These are phyloP conservation scores for Sylvicola fuscatus DNA, from an alignment of 2,888 invertebrate species.

Conservation along the genomic window DNA sequence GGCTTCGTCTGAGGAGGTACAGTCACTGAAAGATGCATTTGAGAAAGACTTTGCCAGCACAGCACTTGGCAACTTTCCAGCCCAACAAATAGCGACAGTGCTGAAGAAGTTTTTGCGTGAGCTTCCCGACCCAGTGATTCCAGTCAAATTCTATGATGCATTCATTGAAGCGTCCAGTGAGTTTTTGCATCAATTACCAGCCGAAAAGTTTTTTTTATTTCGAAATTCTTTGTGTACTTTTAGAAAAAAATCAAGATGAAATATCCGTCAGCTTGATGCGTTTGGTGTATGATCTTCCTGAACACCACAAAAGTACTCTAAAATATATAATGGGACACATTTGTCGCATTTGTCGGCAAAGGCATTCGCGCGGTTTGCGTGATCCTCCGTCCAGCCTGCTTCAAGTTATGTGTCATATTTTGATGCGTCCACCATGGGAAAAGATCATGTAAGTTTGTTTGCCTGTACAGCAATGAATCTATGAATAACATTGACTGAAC, in stretches of 20 bases:
- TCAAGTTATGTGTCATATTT: slow-evolving; percentile 50
- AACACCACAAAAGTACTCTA: slow-evolving; percentile 39
- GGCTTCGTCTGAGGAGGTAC: slow-evolving; percentile 29
- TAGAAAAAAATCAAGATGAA: too few species aligned
- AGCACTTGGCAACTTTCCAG: slow-evolving; percentile 7
- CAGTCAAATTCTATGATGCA: slow-evolving; percentile 29
- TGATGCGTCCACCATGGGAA: slow-evolving; percentile 56
- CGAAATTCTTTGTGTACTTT: too few species aligned
- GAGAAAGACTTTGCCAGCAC: slow-evolving; percentile 10
- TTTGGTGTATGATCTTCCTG: slow-evolving; percentile 37
- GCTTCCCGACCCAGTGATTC: slow-evolving; percentile 54
- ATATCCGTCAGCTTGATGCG: slow-evolving; percentile 24
- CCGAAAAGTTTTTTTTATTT: neutral
- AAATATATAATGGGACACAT: slow-evolving; percentile 47
- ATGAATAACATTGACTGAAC: slow-evolving; percentile 1
- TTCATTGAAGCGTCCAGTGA: slow-evolving; percentile 12
- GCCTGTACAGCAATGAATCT: slow-evolving; percentile 1
- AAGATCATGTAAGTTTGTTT: slow-evolving; percentile 41
- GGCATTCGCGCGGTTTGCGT: slow-evolving; percentile 37
- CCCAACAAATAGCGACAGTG: slow-evolving; percentile 34
- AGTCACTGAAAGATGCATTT: slow-evolving; percentile 31
- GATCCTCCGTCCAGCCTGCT: slow-evolving; percentile 45
- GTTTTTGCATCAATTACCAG: slow-evolving; percentile 13
- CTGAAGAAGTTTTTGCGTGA: slow-evolving; percentile 53
- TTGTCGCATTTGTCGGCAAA: slow-evolving; percentile 46